Percentiles rank a stretch among this genome's conserved stretches.
Evolutionary conservation across 2,113 vertebrate species (phyloP).

Genomic region (Odocoileus virginianus): DNA sequence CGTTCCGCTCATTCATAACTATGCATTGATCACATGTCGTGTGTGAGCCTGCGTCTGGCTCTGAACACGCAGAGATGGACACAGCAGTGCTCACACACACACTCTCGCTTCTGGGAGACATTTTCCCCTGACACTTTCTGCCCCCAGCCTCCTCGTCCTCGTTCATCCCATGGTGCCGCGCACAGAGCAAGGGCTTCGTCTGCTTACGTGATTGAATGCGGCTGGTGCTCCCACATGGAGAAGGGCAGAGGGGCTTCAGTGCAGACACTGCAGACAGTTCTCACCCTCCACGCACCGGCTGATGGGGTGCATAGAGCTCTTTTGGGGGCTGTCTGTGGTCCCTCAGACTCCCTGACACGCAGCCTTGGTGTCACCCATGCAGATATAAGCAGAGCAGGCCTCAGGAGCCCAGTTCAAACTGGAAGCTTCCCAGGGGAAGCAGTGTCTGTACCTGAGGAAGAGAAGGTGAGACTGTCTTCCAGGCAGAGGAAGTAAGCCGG

Average conservation of each 20-base stretch:
- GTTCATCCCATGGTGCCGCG: neutral
- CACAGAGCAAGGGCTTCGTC: neutral
- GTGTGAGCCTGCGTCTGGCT: neutral
- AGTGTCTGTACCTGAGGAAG: fast-evolving
- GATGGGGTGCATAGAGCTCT: neutral
- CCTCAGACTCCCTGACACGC: neutral
- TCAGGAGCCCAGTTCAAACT: neutral
- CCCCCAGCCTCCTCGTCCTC: neutral
- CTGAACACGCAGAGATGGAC: neutral
- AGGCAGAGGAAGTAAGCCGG: neutral
- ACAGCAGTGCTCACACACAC: neutral
- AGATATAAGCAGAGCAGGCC: neutral
- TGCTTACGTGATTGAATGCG: neutral
- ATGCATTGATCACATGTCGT: neutral
- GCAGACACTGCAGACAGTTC: neutral
- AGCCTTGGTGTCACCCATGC: neutral
- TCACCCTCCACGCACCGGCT: fast-evolving
- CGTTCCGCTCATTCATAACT: neutral
- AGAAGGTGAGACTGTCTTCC: neutral
- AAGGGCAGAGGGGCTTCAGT: neutral
- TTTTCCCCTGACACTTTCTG: neutral
- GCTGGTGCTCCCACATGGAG: neutral
- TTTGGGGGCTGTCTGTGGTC: neutral
- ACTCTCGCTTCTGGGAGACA: neutral
- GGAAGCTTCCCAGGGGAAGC: neutral